These are phyloP conservation scores for Akabosia matsudoensis DNA, from an alignment of 1,140 invertebrate genomes.

Conservation along the genomic window DNA sequence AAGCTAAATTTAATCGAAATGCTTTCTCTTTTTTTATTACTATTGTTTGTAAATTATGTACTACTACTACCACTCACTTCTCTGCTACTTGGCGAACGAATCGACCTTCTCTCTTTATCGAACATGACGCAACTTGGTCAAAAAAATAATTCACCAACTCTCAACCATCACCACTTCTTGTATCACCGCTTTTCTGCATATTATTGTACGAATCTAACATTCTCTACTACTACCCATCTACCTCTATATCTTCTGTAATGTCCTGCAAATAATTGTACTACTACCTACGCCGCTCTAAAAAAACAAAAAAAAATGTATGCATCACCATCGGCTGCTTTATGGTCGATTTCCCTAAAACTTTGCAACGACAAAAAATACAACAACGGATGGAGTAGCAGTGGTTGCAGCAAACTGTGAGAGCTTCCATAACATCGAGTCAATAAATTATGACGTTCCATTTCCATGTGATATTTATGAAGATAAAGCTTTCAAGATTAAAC, in stretches of 20 bases:
- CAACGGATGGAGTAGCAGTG: constrained; percentile 1
- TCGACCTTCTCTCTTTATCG: background rate
- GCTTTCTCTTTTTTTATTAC: background rate
- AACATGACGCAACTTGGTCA: background rate
- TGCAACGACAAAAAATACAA: background rate
- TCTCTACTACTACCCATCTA: background rate
- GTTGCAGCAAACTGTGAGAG: constrained; percentile 24
- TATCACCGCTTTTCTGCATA: background rate
- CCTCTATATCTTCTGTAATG: background rate
- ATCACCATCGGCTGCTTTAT: background rate
- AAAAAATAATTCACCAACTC: background rate
- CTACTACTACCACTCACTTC: background rate
- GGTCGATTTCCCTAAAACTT: background rate
- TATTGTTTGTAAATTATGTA: background rate
- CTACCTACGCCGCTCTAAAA: background rate
- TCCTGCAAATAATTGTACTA: background rate
- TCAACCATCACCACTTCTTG: background rate
- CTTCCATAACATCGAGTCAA: constrained; percentile 24
- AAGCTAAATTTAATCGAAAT: background rate
- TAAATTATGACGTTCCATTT: constrained; percentile 23
- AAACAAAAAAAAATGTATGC: no score
- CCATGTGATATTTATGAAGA: constrained; percentile 21
- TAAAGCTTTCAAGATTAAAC: constrained; percentile 20
- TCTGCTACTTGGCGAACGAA: background rate
- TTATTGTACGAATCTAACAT: background rate